Conservation (phyloP, 2,797 vertebrate species). For the Cephalopachus bancanus region DNA sequence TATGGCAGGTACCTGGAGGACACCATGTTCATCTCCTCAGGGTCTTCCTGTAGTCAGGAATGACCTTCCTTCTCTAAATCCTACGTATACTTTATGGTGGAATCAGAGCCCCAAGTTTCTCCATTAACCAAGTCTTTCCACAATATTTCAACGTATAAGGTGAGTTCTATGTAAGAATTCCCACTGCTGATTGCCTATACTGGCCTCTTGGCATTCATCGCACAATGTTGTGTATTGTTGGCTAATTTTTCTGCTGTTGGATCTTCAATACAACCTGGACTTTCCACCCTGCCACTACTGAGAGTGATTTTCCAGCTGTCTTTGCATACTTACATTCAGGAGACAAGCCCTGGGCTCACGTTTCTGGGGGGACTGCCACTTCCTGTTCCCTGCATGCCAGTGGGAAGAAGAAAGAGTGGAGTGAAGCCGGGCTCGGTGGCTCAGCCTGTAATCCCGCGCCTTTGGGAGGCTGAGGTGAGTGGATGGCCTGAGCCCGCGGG, state of each 20-base stretch:
- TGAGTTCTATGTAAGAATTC: not conserved
- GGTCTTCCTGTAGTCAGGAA: not conserved
- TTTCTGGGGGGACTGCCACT: not conserved
- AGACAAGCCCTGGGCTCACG: not conserved
- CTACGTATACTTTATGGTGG: not conserved
- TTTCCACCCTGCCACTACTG: not conserved
- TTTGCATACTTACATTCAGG: not conserved
- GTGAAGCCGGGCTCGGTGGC: not conserved
- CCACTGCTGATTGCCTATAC: rapidly evolving
- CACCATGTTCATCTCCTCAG: not conserved
- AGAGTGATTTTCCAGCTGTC: not conserved
- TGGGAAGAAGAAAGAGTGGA: not conserved
- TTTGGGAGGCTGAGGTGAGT: too few species aligned
- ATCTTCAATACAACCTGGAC: not conserved
- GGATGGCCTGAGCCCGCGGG: too few species aligned
- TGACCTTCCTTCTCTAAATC: not conserved
- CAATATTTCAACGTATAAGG: not conserved
- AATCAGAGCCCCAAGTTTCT: not conserved
- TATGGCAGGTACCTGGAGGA: not conserved
- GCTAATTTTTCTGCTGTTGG: not conserved
- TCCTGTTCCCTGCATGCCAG: not conserved
- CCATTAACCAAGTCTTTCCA: not conserved
- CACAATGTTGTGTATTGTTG: not conserved
- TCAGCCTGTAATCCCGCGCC: too few species aligned
- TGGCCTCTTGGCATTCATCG: not conserved